Conservation (phyloP, 2,113 vertebrate species). For the Myrmophylax atrothorax region DNA sequence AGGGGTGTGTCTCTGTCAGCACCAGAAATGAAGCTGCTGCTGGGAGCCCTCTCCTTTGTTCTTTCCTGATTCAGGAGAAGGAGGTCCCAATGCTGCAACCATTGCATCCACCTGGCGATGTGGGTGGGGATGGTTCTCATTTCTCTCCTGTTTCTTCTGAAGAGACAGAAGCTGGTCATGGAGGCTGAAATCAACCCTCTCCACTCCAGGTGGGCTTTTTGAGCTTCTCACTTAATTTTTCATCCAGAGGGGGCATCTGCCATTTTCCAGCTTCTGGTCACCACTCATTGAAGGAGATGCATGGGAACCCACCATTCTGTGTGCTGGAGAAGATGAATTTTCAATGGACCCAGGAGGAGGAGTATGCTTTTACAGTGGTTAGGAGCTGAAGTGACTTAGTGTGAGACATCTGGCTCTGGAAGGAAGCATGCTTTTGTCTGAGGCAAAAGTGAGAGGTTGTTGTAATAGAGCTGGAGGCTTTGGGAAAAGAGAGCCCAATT, state of each 20-base stretch:
- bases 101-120: background rate
- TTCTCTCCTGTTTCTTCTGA: background rate
- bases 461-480: background rate
- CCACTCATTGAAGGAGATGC: background rate
- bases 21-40: background rate
- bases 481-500: background rate
- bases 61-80: background rate
- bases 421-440: background rate
- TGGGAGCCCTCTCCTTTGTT: background rate
- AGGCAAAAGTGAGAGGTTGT: background rate
- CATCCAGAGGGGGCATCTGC: background rate
- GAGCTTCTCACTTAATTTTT: background rate
- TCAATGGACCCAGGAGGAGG: background rate
- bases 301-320: background rate
- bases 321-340: background rate
- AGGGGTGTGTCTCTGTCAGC: background rate
- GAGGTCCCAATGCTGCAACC: background rate
- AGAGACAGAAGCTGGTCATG: background rate
- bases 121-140: background rate
- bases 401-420: background rate
- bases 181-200: background rate
- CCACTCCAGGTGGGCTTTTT: background rate
- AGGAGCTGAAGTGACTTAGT: background rate
- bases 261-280: background rate
- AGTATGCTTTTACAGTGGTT: background rate